phyloP scores from a whole-genome alignment of 1,140 invertebrate genomes.

The Brachionus rotundiformis region DNA sequence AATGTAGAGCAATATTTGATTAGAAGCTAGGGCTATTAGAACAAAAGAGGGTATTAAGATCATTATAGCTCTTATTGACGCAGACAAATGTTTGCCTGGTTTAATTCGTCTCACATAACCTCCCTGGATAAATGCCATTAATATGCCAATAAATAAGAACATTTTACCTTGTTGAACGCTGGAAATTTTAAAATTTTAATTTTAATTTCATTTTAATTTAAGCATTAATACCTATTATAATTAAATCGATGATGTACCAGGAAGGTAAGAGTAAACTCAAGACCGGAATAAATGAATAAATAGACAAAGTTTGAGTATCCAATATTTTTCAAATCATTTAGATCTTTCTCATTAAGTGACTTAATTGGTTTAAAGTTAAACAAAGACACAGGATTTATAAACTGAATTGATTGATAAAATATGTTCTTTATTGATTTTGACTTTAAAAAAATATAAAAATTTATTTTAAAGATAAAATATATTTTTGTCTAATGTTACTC shows the following conservation, averaged over 20 bases:
- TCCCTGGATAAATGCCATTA: conserved; percentile 92
- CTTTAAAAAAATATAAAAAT: conserved; percentile 61
- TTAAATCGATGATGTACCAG: conserved; percentile 87
- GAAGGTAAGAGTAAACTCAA: conserved; percentile 97
- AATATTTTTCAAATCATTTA: conserved; percentile 71
- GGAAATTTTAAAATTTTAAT: conserved; percentile 53
- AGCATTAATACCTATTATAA: conserved; percentile 71
- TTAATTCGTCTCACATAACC: conserved; percentile 76
- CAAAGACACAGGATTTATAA: conserved; percentile 72
- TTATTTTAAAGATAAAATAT: not conserved
- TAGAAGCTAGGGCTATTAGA: conserved; percentile 75
- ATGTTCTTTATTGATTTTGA: conserved; percentile 70
- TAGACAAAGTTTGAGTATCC: conserved; percentile 90
- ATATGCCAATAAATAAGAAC: conserved; percentile 87
- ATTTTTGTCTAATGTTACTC: conserved; percentile 59
- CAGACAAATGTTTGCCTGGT: conserved; percentile 14
- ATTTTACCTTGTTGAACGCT: conserved; percentile 96
- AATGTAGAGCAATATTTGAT: conserved; percentile 70
- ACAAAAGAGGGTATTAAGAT: conserved; percentile 85
- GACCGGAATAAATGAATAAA: conserved; percentile 90
- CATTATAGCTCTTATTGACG: conserved; percentile 72
- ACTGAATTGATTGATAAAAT: conserved; percentile 73
- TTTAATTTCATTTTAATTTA: not conserved
- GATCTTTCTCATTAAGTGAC: conserved; percentile 52
- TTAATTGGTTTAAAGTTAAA: conserved; percentile 68